phyloP scores from a whole-genome alignment of 2,888 invertebrate species.

The Pollenia amentaria region DNA sequence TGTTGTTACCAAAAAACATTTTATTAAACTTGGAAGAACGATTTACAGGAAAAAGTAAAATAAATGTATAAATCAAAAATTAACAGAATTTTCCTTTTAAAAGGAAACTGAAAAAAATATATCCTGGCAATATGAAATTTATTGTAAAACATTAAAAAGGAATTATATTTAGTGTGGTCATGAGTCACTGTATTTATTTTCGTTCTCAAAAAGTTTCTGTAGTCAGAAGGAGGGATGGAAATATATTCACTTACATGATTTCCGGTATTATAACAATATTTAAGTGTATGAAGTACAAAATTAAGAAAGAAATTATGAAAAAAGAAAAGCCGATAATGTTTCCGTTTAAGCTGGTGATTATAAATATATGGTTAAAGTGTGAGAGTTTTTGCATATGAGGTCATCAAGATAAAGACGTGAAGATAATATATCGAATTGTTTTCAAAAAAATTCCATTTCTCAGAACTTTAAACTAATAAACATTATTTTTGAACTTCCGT shows the following conservation, averaged over 20 bases:
- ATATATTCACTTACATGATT: neutral
- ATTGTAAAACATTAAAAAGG: conserved; percentile 9
- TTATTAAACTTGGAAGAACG: neutral
- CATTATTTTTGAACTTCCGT: too few relatives aligned
- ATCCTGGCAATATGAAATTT: neutral
- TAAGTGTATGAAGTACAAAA: neutral
- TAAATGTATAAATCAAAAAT: neutral
- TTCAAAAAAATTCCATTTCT: too few relatives aligned
- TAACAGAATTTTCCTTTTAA: neutral
- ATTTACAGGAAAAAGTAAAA: neutral
- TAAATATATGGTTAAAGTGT: neutral
- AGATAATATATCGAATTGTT: too few relatives aligned
- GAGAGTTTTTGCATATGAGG: neutral
- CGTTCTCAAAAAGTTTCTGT: neutral
- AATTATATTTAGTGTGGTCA: neutral
- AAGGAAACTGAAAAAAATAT: neutral
- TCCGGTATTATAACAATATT: neutral
- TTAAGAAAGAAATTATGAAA: neutral
- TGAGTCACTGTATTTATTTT: neutral
- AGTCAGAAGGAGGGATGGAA: neutral
- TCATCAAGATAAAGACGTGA: neutral
- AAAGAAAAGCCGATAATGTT: conserved; percentile 3
- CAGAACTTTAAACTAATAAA: too few relatives aligned
- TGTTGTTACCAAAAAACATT: neutral
- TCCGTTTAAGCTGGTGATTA: neutral